Conservation (phyloP, 2,888 invertebrate species). For the Sceliomorpha sp. region DNA sequence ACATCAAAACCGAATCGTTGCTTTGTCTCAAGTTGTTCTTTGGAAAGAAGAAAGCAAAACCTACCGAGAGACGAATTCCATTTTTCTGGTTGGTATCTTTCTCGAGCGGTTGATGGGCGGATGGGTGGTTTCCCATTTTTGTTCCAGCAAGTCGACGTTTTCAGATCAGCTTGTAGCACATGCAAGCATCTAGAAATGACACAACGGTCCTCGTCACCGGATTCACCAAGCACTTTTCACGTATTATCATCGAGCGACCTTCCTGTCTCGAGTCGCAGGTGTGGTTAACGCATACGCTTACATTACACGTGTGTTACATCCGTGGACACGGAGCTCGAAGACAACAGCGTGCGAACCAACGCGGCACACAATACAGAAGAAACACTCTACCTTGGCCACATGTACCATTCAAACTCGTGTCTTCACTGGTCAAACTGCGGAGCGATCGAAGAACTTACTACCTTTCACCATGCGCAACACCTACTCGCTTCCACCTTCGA, state of each 20-base stretch:
- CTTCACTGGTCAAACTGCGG: constrained; percentile 10
- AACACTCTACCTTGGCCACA: not conserved
- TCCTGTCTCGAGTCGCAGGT: constrained; percentile 51
- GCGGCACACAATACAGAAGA: constrained; percentile 26
- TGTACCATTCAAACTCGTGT: constrained; percentile 3
- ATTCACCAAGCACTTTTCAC: constrained; percentile 53
- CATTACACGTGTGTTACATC: constrained; percentile 41
- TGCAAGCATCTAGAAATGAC: constrained; percentile 62
- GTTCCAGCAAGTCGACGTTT: constrained; percentile 63
- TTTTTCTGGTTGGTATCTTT: constrained; percentile 81
- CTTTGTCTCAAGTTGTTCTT: too few species aligned
- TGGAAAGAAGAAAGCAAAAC: constrained; percentile 46
- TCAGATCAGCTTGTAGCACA: constrained; percentile 63
- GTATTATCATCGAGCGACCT: constrained; percentile 56
- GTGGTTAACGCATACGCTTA: constrained; percentile 48
- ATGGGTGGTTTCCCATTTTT: constrained; percentile 90
- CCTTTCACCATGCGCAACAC: constrained; percentile 47
- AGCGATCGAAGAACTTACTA: constrained; percentile 19
- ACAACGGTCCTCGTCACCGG: constrained; percentile 54
- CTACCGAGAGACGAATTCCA: constrained; percentile 78
- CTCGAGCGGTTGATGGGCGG: constrained; percentile 91
- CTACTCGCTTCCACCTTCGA: constrained; percentile 24
- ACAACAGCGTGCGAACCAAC: constrained; percentile 34
- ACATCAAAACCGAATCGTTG: too few species aligned
- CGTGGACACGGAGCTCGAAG: constrained; percentile 9